Evolutionary conservation across 2,113 vertebrate genomes (phyloP).

Genomic region (Andinoacara biseriatus): DNA sequence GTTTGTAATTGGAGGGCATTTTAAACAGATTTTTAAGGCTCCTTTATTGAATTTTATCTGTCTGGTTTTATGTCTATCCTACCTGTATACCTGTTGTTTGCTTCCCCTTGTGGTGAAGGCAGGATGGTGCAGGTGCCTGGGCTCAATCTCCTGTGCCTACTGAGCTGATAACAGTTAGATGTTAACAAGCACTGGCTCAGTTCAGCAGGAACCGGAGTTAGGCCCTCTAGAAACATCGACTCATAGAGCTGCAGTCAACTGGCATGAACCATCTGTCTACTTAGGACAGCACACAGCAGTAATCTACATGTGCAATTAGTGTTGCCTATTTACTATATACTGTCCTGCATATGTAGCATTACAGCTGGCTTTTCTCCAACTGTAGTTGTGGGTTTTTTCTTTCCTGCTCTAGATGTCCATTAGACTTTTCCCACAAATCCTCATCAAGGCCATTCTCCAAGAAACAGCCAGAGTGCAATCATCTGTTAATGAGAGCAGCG

Average conservation of each 20-base stretch:
- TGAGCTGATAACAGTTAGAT: slow-evolving; percentile 87
- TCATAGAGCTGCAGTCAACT: not conserved
- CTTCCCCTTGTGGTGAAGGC: slow-evolving; percentile 48
- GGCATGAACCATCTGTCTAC: not conserved
- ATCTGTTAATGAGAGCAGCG: slow-evolving; percentile 27
- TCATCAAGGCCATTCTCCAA: slow-evolving; percentile 31
- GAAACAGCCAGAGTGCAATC: slow-evolving; percentile 22
- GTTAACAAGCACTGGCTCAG: slow-evolving; percentile 83
- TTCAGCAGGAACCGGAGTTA: slow-evolving; percentile 89
- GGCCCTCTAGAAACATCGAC: slow-evolving; percentile 76
- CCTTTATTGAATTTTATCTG: not conserved
- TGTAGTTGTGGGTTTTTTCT: not conserved
- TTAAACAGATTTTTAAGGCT: not conserved
- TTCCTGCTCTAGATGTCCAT: not conserved
- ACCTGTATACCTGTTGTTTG: slow-evolving; percentile 20
- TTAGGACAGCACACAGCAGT: not conserved
- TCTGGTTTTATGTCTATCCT: not conserved
- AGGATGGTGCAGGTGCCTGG: slow-evolving; percentile 61
- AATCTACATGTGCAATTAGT: not conserved
- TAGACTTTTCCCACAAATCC: slow-evolving; percentile 14
- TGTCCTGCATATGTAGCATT: not conserved
- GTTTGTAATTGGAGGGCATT: not conserved
- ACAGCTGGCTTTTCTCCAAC: not conserved
- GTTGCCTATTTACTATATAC: not conserved
- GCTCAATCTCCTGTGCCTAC: slow-evolving; percentile 88